Evolutionary conservation across 1,140 invertebrate genomes (phyloP), one percentile per base, ranked within the genome.

Genomic region (Prorops nasuta): DNA sequence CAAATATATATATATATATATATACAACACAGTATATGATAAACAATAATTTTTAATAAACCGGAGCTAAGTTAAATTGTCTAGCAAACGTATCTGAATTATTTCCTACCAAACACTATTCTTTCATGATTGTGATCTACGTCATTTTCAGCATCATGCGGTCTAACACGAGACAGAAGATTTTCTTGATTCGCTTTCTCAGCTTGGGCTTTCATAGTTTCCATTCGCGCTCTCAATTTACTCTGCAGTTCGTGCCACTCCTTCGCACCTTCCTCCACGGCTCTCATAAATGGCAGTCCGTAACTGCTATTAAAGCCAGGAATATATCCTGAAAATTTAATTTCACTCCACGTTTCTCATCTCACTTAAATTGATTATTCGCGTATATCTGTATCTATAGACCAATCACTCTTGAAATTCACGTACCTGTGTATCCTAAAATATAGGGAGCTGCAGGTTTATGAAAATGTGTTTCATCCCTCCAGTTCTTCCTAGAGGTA

Each of bases 381-480:
- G 17, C 12, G 54, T 56, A 72, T 45, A 77, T 78, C 17, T n/a
- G 28, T 32, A 43, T 74, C 4, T 28, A 28, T 10, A 28, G 24
- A 28, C 24, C 4, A 28, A 6, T 10, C 24, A 6, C 24, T 28
- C 4, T 28, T 10, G 10, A 64, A 66, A 76, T 70, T n/a, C n/a
- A n/a, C n/a, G n/a, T 50, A 83, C 84, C 84, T 42, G 84, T 87
- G 61, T 87, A 87, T 17, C 85, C 85, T 12, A 84, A 79, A 64
- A 86, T 85, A 57, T 85, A 85, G 0, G 79, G 80, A 12, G 82
- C 71, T 12, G 77, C 67, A n/a, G n/a, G n/a, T 51, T 79, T 78
- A 51, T 54, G 71, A 15, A 52, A 67, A 50, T 58, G 77, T 63
- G 62, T 72, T 61, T 62, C 76, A 49, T 60, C 75, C 61, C 51